Conservation (phyloP, 2,888 invertebrate genomes). For the Aleiodes alternator region DNA sequence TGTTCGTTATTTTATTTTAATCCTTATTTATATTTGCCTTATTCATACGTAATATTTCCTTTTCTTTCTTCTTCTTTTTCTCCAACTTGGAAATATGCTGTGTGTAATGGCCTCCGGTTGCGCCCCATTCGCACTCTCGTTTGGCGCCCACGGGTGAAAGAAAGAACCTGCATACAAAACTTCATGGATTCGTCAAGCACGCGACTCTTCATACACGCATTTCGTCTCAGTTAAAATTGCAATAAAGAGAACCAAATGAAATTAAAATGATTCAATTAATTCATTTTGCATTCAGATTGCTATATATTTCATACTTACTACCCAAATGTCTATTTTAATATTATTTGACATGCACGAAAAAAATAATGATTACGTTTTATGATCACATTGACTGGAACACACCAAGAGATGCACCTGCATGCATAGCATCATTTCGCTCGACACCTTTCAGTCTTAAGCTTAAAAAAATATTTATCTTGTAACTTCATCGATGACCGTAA, state of each 20-base stretch:
- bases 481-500: not conserved
- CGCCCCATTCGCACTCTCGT: slow-evolving; percentile 66
- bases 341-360: slow-evolving; percentile 11
- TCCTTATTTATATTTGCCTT: slow-evolving; percentile 35
- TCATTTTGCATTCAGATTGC: slow-evolving; percentile 6
- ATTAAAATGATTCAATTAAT: slow-evolving; percentile 11
- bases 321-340: slow-evolving; percentile 10
- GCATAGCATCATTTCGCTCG: slow-evolving; percentile 40
- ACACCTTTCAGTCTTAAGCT: slow-evolving; percentile 47
- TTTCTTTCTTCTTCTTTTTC: slow-evolving; percentile 13
- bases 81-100: slow-evolving; percentile 33
- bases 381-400: slow-evolving; percentile 17
- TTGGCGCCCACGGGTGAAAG: slow-evolving; percentile 68
- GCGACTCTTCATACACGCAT: slow-evolving; percentile 46
- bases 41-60: slow-evolving; percentile 39
- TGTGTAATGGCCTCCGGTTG: slow-evolving; percentile 56
- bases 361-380: slow-evolving; percentile 7
- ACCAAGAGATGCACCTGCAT: slow-evolving; percentile 39
- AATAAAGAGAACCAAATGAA: slow-evolving; percentile 34
- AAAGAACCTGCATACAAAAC: slow-evolving; percentile 53
- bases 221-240: slow-evolving; percentile 14
- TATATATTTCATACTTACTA: slow-evolving; percentile 39
- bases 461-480: slow-evolving; percentile 17
- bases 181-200: slow-evolving; percentile 67
- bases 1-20: slow-evolving; percentile 29